Evolutionary conservation across 2,888 invertebrate genomes (phyloP).

Genomic region (Morpho achilles): DNA sequence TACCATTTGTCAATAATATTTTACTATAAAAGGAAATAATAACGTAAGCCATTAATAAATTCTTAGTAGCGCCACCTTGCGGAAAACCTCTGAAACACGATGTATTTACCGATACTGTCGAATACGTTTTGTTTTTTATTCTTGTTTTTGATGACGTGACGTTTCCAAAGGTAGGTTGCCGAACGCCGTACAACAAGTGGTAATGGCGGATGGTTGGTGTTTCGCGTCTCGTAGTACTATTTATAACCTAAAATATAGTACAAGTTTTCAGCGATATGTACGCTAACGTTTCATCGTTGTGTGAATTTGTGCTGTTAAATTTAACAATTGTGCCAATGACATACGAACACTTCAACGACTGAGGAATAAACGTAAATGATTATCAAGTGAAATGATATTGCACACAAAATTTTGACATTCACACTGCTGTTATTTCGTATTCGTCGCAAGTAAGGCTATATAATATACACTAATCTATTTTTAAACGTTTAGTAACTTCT

Average conservation of each 20-base stretch:
- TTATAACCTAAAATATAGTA: conserved; percentile 80
- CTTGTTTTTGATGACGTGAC: conserved; percentile 72
- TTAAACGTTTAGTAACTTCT: conserved; percentile 79
- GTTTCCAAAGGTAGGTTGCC: conserved; percentile 50
- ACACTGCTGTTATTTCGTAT: conserved; percentile 77
- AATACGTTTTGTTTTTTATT: conserved; percentile 37
- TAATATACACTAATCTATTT: conserved; percentile 80
- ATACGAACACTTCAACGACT: conserved; percentile 67
- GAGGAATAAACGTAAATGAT: conserved; percentile 62
- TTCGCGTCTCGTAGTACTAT: conserved; percentile 79
- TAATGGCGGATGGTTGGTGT: conserved; percentile 79
- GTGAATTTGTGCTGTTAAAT: conserved; percentile 74
- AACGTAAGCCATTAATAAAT: not conserved
- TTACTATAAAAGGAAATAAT: not conserved
- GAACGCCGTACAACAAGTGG: conserved; percentile 67
- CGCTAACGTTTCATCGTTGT: conserved; percentile 74
- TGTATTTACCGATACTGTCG: conserved; percentile 32
- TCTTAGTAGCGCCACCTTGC: conserved; percentile 44
- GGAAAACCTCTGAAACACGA: conserved; percentile 26
- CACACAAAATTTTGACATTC: conserved; percentile 79
- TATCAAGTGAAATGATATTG: conserved; percentile 78
- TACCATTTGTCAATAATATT: too few relatives aligned
- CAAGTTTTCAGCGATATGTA: conserved; percentile 80
- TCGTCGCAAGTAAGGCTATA: conserved; percentile 79
- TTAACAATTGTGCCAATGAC: conserved; percentile 73